phyloP scores from a whole-genome alignment of 2,113 vertebrate genomes.

The Falco punctatus region DNA sequence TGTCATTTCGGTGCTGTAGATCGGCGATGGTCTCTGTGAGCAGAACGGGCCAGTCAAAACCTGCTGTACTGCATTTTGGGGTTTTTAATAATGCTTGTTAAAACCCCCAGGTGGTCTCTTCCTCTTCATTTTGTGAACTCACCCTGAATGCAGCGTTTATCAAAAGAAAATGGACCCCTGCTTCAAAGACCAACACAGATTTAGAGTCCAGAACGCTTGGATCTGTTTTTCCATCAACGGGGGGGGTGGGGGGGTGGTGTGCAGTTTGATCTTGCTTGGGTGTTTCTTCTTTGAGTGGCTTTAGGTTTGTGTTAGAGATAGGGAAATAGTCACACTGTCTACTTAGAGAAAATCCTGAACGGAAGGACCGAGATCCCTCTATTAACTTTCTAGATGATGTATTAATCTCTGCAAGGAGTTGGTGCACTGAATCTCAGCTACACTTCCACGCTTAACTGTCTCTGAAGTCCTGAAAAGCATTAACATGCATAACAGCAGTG shows the following conservation, averaged over 20 bases:
- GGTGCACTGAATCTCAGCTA: neutral
- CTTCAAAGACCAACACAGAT: neutral
- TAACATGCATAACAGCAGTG: slow-evolving; percentile 51
- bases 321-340: neutral
- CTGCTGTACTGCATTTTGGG: neutral
- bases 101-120: neutral
- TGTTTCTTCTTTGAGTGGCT: neutral
- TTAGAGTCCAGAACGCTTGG: neutral
- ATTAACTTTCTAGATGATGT: neutral
- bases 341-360: neutral
- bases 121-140: neutral
- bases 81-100: neutral
- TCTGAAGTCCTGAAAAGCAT: slow-evolving; percentile 50
- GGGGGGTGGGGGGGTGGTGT: too few relatives aligned
- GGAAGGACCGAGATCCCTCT: neutral
- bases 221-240: neutral
- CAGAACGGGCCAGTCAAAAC: neutral
- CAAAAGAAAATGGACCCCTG: neutral
- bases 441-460: neutral
- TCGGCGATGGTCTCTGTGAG: neutral
- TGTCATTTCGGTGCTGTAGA: neutral
- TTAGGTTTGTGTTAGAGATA: neutral
- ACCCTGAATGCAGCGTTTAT: neutral
- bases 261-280: neutral
- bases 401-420: neutral